Evolutionary conservation across 2,888 invertebrate genomes (phyloP).

Genomic region (Trimorus sp.): DNA sequence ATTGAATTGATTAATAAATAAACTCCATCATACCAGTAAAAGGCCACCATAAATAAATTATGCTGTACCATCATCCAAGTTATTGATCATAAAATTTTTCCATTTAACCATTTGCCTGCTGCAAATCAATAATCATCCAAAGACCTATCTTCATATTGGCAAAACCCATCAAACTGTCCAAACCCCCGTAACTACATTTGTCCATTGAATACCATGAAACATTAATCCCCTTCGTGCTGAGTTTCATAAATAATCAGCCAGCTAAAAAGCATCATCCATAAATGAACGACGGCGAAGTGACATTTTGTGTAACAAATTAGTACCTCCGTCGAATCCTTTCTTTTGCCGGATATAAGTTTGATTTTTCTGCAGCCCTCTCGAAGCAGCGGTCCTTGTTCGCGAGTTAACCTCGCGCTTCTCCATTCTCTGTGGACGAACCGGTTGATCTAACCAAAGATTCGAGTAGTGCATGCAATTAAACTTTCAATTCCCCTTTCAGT

Average conservation of each 20-base stretch:
- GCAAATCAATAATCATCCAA: no score
- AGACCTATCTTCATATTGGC: no score
- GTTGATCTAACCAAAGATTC: conserved; percentile 67
- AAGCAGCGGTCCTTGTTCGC: background rate
- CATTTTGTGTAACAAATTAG: conserved; percentile 60
- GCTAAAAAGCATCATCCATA: conserved; percentile 55
- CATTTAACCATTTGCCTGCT: no score
- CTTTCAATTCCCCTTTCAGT: conserved; percentile 72
- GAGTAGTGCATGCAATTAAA: conserved; percentile 76
- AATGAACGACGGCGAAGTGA: conserved; percentile 43
- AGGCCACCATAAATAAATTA: no score
- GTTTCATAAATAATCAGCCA: conserved; percentile 52
- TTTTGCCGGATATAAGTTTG: conserved; percentile 26
- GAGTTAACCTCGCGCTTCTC: conserved; percentile 35
- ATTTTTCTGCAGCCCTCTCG: conserved; percentile 56
- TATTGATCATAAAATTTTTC: no score
- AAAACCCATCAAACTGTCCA: no score
- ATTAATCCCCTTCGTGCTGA: conserved; percentile 32
- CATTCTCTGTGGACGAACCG: conserved; percentile 43
- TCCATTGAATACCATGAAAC: conserved; percentile 32
- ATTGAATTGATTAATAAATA: no score
- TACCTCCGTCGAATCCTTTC: conserved; percentile 31
- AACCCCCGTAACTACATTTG: conserved; percentile 11
- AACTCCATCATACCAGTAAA: no score
- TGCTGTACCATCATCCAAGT: no score